phyloP scores from a whole-genome alignment of 2,797 vertebrate genomes.

The Leuciscus waleckii region DNA sequence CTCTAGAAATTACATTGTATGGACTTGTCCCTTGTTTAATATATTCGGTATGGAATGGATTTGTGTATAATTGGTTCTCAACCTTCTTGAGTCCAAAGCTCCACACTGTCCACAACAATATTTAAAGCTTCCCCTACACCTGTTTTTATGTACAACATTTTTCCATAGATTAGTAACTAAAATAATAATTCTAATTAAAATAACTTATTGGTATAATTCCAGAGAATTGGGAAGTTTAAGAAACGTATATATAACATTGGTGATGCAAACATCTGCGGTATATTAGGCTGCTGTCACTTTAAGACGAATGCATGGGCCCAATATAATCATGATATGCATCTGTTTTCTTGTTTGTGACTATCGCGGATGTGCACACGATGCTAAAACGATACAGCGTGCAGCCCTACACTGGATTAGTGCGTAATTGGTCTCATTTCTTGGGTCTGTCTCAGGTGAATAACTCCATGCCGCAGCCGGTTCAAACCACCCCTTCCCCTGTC shows the following conservation, averaged over 20 bases:
- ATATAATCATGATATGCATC: too few species aligned
- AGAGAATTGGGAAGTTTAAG: neutral
- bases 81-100: neutral
- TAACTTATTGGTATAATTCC: neutral
- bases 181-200: neutral
- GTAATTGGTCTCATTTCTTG: neutral
- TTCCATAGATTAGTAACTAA: neutral
- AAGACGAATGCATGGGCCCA: too few species aligned
- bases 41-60: too few species aligned
- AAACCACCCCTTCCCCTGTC: conserved; percentile 77
- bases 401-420: neutral
- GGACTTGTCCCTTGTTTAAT: neutral
- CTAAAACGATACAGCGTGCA: too few species aligned
- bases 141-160: neutral
- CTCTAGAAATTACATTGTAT: neutral
- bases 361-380: too few species aligned
- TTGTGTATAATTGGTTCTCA: neutral
- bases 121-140: neutral
- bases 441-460: conserved; percentile 80
- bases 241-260: neutral
- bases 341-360: too few species aligned
- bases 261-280: too few species aligned
- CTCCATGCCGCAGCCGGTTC: conserved; percentile 81
- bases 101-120: neutral
- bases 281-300: too few species aligned